Conservation (phyloP, 2,797 vertebrate genomes). For the Valencia hispanica region DNA sequence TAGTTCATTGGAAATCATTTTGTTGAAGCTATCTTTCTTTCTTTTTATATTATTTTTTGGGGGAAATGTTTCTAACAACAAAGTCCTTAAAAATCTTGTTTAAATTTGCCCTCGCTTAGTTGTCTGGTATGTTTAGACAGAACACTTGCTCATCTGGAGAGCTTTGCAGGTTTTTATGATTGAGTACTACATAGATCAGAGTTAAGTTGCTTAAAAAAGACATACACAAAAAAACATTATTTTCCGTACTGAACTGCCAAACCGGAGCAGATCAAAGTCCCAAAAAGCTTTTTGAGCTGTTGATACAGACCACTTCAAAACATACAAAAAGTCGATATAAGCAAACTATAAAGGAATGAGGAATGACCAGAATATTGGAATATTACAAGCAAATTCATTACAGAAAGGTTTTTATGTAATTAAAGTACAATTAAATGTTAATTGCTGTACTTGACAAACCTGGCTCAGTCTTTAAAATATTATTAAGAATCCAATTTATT, state of each 20-base stretch:
- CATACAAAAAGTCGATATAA: not conserved
- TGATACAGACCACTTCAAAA: not conserved
- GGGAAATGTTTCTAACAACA: too few species aligned
- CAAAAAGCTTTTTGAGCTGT: not conserved
- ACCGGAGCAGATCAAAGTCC: too few species aligned
- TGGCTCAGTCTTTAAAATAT: not conserved
- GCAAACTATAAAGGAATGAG: not conserved
- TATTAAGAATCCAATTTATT: not conserved
- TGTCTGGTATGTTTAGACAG: not conserved
- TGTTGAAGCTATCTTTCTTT: not conserved
- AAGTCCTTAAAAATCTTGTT: not conserved
- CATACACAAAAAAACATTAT: too few species aligned
- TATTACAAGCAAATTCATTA: not conserved
- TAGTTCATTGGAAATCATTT: not conserved
- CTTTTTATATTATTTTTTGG: too few species aligned
- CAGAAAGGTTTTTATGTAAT: not conserved
- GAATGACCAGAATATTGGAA: not conserved
- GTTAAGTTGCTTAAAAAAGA: not conserved
- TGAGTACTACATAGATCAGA: not conserved
- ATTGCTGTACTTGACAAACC: not conserved
- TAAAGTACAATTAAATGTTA: not conserved
- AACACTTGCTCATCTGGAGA: not conserved
- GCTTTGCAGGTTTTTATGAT: not conserved
- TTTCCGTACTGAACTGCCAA: too few species aligned
- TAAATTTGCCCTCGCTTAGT: not conserved